Conservation (phyloP, 2,113 vertebrate genomes). For the Forbesichthys agassizii region DNA sequence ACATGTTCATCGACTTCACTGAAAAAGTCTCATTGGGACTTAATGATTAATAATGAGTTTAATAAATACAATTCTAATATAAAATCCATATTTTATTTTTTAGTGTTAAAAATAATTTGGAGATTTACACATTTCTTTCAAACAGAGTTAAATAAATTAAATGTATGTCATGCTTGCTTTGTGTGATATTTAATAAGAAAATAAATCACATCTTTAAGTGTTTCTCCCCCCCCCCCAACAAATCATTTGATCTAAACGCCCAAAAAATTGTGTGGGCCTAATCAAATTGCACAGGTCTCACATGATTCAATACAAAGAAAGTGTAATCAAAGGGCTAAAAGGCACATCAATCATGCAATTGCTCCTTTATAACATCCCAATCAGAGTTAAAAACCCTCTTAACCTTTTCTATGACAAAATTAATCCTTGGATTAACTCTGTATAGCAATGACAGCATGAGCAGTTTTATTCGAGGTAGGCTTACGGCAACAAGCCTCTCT, state of each 20-base stretch:
- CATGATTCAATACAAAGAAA: not conserved
- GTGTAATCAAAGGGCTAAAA: not conserved
- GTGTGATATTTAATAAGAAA: not conserved
- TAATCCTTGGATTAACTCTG: no score
- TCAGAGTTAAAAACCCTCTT: no score
- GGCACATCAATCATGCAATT: no score
- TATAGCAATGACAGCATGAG: no score
- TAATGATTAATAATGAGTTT: no score
- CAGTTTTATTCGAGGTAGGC: no score
- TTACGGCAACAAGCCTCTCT: no score
- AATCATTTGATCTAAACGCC: slow-evolving; percentile 3
- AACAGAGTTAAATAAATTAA: slow-evolving; percentile 61
- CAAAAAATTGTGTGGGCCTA: slow-evolving; percentile 27
- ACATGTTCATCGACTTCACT: slow-evolving; percentile 46
- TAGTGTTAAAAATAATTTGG: slow-evolving; percentile 35
- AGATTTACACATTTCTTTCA: slow-evolving; percentile 66
- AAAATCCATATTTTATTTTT: no score
- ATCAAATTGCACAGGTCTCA: not conserved
- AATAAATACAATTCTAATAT: no score
- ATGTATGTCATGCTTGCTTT: not conserved
- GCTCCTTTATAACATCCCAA: no score
- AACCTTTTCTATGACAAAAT: no score
- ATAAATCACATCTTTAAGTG: not conserved
- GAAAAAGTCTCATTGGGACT: not conserved
- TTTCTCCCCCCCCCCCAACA: not conserved